phyloP scores from a whole-genome alignment of 1,140 invertebrate species.

The Diorhabda carinulata region DNA sequence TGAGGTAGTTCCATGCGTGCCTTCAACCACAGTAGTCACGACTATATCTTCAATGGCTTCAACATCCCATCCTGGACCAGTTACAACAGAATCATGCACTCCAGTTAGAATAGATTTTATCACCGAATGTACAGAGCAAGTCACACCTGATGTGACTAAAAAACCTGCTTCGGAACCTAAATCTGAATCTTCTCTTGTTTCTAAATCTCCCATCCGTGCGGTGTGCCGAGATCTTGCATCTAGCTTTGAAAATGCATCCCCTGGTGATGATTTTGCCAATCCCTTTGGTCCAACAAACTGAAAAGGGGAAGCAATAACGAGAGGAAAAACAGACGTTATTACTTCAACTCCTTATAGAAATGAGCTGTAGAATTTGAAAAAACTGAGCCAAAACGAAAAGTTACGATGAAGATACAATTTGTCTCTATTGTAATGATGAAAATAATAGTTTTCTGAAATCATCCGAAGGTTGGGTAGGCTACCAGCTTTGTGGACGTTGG shows the following conservation, averaged over 20 bases:
- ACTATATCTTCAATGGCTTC: constrained; percentile 4
- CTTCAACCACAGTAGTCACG: constrained; percentile 5
- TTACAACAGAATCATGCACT: constrained; percentile 6
- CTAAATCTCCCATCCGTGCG: constrained; percentile 9
- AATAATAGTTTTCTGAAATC: constrained; percentile 17
- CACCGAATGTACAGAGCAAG: constrained; percentile 2
- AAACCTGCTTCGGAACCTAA: no score
- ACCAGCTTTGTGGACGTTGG: constrained; percentile 8
- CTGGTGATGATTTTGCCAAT: background rate
- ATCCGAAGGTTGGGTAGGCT: constrained; percentile 6
- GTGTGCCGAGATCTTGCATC: constrained; percentile 30
- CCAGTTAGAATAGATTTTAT: constrained; percentile 5
- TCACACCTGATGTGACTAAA: background rate
- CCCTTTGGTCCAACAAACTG: no score
- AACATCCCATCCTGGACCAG: constrained; percentile 1
- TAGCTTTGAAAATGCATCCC: constrained; percentile 21
- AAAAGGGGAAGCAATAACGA: background rate
- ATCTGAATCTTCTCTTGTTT: no score
- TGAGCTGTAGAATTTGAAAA: background rate
- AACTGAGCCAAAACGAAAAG: background rate
- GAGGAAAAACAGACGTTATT: background rate
- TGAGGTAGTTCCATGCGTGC: constrained; percentile 1
- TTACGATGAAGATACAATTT: background rate
- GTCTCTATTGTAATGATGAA: constrained; percentile 5
- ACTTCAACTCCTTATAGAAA: background rate